A percentile compares a stretch with the other conserved stretches of the same genome.
phyloP scores from a whole-genome alignment of 1,140 invertebrate genomes.

The Zaprionus tsacasi region DNA sequence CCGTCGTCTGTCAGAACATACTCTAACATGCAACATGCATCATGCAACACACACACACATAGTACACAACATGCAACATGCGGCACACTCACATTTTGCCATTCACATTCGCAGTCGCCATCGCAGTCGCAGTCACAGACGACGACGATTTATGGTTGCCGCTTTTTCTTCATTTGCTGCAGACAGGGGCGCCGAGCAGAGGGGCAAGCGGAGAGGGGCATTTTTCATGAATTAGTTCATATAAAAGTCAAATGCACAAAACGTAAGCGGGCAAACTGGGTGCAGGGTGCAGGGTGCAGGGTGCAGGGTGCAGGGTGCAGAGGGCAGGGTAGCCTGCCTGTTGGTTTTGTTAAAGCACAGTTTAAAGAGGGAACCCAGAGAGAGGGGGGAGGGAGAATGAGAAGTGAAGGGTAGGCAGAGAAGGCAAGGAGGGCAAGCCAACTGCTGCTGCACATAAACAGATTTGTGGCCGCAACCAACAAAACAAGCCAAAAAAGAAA shows the following conservation, averaged over 20 bases:
- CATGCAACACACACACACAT: not conserved
- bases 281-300: constrained; percentile 9
- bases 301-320: constrained; percentile 1
- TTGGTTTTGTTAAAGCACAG: constrained; percentile 1
- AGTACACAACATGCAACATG: constrained; percentile 9
- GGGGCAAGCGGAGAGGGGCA: too few species aligned
- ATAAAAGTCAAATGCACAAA: constrained; percentile 80
- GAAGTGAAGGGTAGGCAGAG: constrained; percentile 10
- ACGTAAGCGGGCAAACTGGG: constrained; percentile 32
- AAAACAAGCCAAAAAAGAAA: constrained; percentile 47
- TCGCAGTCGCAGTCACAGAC: constrained; percentile 27
- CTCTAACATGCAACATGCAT: constrained; percentile 18
- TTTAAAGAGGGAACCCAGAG: not conserved
- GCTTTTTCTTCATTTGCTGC: constrained; percentile 74
- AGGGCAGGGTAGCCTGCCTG: not conserved
- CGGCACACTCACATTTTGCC: constrained; percentile 42
- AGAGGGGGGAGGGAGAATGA: not conserved
- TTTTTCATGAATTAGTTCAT: constrained; percentile 83
- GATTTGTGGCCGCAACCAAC: constrained; percentile 67
- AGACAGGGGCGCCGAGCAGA: too few species aligned
- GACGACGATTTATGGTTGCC: constrained; percentile 76
- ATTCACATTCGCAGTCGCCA: constrained; percentile 58
- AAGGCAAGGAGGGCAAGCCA: not conserved
- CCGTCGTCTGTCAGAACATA: constrained; percentile 36
- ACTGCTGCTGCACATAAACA: constrained; percentile 58